These are phyloP conservation scores for Pteria penguin DNA, from an alignment of 2,888 invertebrate genomes.

Conservation along the genomic window DNA sequence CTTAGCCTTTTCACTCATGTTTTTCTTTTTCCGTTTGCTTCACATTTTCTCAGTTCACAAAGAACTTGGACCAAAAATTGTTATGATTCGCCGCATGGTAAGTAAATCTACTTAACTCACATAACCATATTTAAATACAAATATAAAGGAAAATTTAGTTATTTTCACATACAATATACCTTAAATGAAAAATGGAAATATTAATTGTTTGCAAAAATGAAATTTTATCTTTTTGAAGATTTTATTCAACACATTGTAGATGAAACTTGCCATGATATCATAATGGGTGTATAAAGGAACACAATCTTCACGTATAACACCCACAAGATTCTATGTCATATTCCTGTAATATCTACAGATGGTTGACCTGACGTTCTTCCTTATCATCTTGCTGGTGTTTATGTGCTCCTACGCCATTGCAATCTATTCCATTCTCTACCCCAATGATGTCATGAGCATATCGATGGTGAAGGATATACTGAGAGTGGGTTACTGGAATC, in stretches of 20 bases:
- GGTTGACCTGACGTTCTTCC: constrained; percentile 76
- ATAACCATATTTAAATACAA: neutral
- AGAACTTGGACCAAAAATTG: constrained; percentile 75
- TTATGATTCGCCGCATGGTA: constrained; percentile 77
- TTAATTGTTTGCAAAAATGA: no score
- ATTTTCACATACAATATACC: neutral
- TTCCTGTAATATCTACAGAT: constrained; percentile 60
- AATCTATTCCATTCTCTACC: constrained; percentile 77
- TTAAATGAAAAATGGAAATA: neutral
- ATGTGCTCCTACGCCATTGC: constrained; percentile 78
- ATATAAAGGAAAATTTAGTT: neutral
- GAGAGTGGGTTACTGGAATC: constrained; percentile 80
- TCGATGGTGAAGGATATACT: constrained; percentile 72
- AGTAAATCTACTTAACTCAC: neutral
- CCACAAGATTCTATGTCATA: no score
- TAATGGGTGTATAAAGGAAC: no score
- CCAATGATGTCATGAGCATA: constrained; percentile 68
- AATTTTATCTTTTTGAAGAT: no score
- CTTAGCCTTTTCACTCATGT: constrained; percentile 74
- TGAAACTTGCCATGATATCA: no score
- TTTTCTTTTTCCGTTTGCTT: constrained; percentile 73
- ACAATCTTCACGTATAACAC: no score
- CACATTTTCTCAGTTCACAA: constrained; percentile 75
- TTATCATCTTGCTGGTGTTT: constrained; percentile 78
- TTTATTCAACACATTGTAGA: no score